Conservation (phyloP, 1,140 invertebrate species). For the Hirudo medicinalis region DNA sequence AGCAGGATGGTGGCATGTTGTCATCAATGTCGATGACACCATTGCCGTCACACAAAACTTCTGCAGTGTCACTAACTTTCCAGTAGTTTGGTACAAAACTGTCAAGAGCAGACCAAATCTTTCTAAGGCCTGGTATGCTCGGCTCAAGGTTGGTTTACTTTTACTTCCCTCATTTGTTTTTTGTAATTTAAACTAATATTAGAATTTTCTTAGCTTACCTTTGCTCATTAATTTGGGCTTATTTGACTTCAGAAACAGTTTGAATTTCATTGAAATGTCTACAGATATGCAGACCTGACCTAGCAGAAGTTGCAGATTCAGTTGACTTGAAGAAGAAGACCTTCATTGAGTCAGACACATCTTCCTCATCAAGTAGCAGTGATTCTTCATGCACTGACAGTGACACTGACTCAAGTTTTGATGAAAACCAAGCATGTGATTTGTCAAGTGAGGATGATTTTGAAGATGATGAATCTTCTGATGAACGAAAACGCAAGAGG, state of each 20-base stretch:
- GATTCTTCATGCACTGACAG: constrained; percentile 37
- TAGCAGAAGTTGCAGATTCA: constrained; percentile 66
- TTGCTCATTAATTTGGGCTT: no score
- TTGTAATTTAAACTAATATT: no score
- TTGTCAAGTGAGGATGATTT: no score
- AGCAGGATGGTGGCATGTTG: constrained; percentile 80
- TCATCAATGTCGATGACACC: constrained; percentile 86
- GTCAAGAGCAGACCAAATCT: constrained; percentile 84
- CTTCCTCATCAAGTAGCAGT: constrained; percentile 69
- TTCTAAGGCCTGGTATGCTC: constrained; percentile 67
- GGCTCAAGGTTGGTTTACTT: constrained; percentile 47
- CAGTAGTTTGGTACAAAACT: constrained; percentile 95
- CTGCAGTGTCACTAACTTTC: constrained; percentile 86
- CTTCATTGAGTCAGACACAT: constrained; percentile 84
- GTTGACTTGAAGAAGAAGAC: constrained; percentile 74
- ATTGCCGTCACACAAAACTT: constrained; percentile 97
- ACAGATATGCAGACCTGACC: constrained; percentile 60
- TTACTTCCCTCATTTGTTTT: constrained; percentile 1
- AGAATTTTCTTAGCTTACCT: no score
- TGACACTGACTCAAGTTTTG: constrained; percentile 24
- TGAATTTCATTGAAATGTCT: constrained; percentile 1
- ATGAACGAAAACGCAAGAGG: no score
- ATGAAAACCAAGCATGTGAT: neutral
- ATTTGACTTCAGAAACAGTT: no score
- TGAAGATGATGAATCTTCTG: no score